Conservation (phyloP, 2,113 vertebrate genomes). For the Prionailurus viverrinus region DNA sequence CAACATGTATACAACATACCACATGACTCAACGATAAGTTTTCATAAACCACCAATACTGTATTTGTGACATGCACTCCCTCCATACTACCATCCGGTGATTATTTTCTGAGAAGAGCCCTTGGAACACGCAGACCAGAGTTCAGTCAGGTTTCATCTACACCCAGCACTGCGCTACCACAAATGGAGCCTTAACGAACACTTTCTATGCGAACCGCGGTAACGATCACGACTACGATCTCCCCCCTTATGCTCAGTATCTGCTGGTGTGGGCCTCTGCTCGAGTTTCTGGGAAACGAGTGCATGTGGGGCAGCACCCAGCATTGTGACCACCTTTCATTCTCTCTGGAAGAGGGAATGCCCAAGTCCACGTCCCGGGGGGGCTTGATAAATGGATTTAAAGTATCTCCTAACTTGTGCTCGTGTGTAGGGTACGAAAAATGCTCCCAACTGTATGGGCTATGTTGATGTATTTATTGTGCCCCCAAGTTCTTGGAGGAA, state of each 20-base stretch:
- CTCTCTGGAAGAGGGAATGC: not conserved
- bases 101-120: conserved; percentile 39
- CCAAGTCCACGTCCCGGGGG: not conserved
- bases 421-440: not conserved
- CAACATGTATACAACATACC: rapidly evolving
- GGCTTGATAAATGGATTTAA: not conserved
- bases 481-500: not conserved
- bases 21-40: not conserved
- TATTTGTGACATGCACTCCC: not conserved
- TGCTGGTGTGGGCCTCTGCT: not conserved
- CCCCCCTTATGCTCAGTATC: not conserved
- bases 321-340: not conserved
- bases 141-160: not conserved
- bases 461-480: not conserved
- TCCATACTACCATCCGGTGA: not conserved
- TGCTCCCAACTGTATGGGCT: not conserved
- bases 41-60: not conserved
- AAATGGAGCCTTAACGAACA: not conserved
- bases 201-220: not conserved
- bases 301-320: not conserved
- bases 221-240: not conserved
- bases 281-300: not conserved
- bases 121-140: not conserved
- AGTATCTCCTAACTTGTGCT: not conserved
- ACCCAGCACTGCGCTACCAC: not conserved